phyloP scores from a whole-genome alignment of 1,140 invertebrate genomes.

The Drosophila arizonae region DNA sequence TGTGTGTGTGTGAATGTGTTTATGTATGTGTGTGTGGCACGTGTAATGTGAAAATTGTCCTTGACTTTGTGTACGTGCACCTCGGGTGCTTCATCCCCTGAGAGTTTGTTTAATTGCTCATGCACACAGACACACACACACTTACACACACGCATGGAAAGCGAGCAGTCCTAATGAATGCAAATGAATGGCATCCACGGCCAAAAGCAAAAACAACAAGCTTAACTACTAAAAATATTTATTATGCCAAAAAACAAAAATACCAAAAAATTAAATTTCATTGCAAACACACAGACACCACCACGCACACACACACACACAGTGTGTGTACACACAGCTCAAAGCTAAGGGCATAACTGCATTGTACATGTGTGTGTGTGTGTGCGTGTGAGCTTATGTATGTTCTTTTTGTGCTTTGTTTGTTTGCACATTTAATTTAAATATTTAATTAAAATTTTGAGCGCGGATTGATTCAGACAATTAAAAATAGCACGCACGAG shows the following conservation, averaged over 20 bases:
- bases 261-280: conserved; percentile 51
- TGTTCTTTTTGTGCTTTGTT: conserved; percentile 40
- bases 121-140: conserved; percentile 28
- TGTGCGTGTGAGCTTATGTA: conserved; percentile 29
- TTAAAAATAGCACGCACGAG: conserved; percentile 62
- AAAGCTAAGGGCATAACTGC: conserved; percentile 24
- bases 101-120: conserved; percentile 70
- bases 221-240: conserved; percentile 69
- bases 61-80: conserved; percentile 65
- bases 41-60: conserved; percentile 73
- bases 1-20: not conserved
- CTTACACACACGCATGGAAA: conserved; percentile 21
- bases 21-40: conserved; percentile 44
- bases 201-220: conserved; percentile 35
- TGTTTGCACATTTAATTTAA: conserved; percentile 70
- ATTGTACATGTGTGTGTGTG: not conserved
- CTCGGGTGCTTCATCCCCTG: conserved; percentile 16
- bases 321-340: conserved; percentile 31
- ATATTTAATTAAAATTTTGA: conserved; percentile 79
- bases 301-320: not conserved
- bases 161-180: conserved; percentile 69
- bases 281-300: conserved; percentile 22
- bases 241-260: conserved; percentile 62
- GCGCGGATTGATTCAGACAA: conserved; percentile 78
- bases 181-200: conserved; percentile 70